Base-by-base conservation (phyloP, 2,797 vertebrate genomes). In the Tokudaia tokunoshimensis region DNA sequence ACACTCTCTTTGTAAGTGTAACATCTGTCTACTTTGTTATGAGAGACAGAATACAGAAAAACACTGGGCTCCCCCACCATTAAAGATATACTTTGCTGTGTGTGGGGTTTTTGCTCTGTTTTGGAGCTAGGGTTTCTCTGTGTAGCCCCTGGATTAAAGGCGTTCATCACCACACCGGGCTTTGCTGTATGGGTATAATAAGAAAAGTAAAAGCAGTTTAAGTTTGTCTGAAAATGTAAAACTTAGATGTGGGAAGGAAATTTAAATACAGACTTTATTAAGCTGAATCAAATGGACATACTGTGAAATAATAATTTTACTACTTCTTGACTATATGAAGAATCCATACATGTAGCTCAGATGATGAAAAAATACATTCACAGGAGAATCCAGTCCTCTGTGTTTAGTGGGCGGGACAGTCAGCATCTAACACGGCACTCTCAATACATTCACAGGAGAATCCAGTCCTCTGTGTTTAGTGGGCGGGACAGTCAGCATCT, bases 201-300 rank as follows among this genome's bases (percentile, higher is more conserved):
- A 92, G n/a, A 83, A 95, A 31, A 0, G 41, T 83, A 13, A 90
- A 87, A 95, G 92, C 3, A 70, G 55, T 88, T 89, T 74, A 89
- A 88, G 78, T 91, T 96, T 94, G 13, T 70, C 84, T 22, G 90
- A 89, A 65, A 96, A 95, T 20, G 70, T 74, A 83, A 95, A 97
- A 97, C 63, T 84, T 59, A 93, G 26, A 57, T 91, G 65, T 96
- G 17, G 44, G 74, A 24, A 37, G 50, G 2, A 41, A 52, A 86
- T 88, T 93, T 76, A 89, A 92, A 92, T 22, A 44, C 29, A 86
- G 37, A 88, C 26, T 59, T 24, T 59, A 84, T 59, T 92, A 94
- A 91, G 75, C 29, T 63, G 37, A 94, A 92, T 91, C 81, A 96
- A 90, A 94, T 2, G 89, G 12, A 91, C 11, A 79, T n/a, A 89